These are phyloP conservation scores for Pantherophis guttatus DNA, from an alignment of 2,113 vertebrate species.

Conservation along the genomic window DNA sequence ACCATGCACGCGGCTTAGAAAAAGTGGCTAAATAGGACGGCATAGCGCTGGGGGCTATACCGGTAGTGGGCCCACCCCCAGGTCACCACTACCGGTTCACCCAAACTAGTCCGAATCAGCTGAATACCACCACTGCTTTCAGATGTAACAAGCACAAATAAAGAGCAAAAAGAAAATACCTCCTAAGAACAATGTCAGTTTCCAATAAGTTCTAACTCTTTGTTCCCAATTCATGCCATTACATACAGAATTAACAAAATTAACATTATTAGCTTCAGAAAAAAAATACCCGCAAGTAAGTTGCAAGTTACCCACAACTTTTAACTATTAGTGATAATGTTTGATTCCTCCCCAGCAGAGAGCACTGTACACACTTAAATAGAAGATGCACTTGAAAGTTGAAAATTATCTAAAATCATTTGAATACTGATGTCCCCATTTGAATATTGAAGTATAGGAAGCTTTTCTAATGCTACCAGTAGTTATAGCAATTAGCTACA, in stretches of 20 bases:
- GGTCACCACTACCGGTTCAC: too few relatives aligned
- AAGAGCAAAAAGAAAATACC: neutral
- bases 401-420: neutral
- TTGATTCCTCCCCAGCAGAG: conserved; percentile 51
- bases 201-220: conserved; percentile 16
- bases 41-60: too few relatives aligned
- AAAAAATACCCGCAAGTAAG: neutral
- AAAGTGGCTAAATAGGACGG: too few relatives aligned
- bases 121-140: too few relatives aligned
- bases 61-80: too few relatives aligned
- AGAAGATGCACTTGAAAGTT: neutral
- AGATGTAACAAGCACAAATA: neutral
- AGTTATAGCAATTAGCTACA: neutral
- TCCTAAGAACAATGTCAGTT: neutral
- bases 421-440: neutral
- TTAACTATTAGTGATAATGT: neutral
- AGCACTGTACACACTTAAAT: conserved; percentile 47
- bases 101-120: too few relatives aligned
- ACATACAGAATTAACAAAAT: neutral
- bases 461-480: neutral
- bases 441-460: neutral
- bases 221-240: neutral
- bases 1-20: too few relatives aligned
- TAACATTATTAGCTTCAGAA: neutral
- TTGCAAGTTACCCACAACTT: neutral